These are phyloP conservation scores for Gallinago media DNA, from an alignment of 2,113 vertebrate genomes.

Conservation along the genomic window DNA sequence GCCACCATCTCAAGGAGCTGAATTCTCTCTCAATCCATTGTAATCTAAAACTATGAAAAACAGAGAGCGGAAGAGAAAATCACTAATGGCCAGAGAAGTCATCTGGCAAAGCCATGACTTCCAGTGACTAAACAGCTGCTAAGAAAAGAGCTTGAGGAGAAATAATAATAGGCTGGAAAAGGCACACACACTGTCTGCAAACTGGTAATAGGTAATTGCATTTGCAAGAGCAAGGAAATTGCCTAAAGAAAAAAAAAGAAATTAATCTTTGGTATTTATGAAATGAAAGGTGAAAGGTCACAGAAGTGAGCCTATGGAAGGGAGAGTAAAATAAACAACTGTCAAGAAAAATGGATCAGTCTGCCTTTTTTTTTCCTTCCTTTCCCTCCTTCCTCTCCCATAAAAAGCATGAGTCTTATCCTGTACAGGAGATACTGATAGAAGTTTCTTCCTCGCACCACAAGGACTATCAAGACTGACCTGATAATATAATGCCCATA, in stretches of 20 bases:
- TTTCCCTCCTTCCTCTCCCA: neutral
- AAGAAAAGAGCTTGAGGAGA: neutral
- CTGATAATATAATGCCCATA: conserved; percentile 93
- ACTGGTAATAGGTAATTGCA: neutral
- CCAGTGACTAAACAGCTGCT: neutral
- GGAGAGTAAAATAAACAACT: neutral
- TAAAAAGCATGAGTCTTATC: neutral
- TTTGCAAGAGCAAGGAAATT: conserved; percentile 3
- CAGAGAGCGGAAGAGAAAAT: neutral
- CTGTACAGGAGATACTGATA: neutral
- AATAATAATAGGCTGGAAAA: neutral
- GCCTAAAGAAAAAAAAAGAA: neutral
- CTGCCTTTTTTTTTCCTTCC: neutral
- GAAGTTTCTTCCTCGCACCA: neutral
- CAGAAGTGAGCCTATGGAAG: neutral
- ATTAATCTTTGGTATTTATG: neutral
- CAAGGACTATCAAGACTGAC: conserved; percentile 72
- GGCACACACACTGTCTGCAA: accelerated
- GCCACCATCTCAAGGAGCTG: neutral
- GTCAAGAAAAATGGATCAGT: neutral
- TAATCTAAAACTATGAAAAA: neutral
- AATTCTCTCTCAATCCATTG: neutral
- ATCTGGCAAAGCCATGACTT: neutral
- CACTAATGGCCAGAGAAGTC: neutral
- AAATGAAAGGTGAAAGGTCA: conserved; percentile 37